These are phyloP conservation scores for Isichthys henryi DNA, from an alignment of 2,113 vertebrate genomes.

Conservation along the genomic window DNA sequence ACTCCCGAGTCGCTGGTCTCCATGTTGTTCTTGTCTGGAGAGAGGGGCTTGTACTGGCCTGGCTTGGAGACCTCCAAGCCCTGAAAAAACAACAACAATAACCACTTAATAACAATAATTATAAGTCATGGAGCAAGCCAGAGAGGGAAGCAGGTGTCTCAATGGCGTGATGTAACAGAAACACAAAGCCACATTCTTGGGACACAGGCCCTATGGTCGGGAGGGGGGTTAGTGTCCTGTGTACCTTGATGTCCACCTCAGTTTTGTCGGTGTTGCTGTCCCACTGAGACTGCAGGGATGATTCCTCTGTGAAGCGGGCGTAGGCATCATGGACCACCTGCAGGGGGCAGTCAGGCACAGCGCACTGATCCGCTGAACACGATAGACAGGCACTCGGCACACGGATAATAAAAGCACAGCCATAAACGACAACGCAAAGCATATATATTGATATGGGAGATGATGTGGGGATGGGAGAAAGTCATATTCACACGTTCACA, in stretches of 20 bases:
- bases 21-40: conserved; percentile 49
- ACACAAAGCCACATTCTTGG: not conserved
- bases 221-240: not conserved
- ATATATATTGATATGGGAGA: not conserved
- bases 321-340: conserved; percentile 68
- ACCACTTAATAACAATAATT: not conserved
- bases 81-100: conserved; percentile 34
- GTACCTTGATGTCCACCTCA: conserved; percentile 68
- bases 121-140: not conserved
- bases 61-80: conserved; percentile 60
- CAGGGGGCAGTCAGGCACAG: conserved; percentile 21
- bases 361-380: not conserved
- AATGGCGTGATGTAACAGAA: conserved; percentile 1
- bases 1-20: conserved; percentile 69
- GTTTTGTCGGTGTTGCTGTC: conserved; percentile 65
- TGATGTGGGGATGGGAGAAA: not conserved
- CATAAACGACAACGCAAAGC: not conserved
- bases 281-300: conserved; percentile 58
- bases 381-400: not conserved
- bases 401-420: not conserved
- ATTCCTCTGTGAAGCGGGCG: conserved; percentile 61
- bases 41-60: conserved; percentile 54
- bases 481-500: not conserved
- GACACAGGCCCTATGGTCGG: not conserved
- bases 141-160: not conserved